Percentiles rank a stretch among this genome's conserved stretches.
phyloP scores from a whole-genome alignment of 30 jellyfish, hydroid and myxozoan genomes.

The Aurelia sp. region DNA sequence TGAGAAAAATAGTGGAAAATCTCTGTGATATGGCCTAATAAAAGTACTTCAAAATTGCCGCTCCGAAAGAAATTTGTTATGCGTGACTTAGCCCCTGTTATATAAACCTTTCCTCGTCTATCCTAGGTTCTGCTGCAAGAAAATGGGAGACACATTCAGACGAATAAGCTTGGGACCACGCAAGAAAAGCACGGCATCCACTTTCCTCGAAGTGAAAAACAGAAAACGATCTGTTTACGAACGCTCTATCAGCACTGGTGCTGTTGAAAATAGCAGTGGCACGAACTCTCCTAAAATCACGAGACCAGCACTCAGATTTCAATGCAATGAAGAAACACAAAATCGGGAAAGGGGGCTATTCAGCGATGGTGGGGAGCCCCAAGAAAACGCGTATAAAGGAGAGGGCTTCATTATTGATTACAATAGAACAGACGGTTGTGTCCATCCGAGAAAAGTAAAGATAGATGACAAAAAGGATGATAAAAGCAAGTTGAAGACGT shows the following conservation, averaged over 20 bases:
- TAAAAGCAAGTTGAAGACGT: background rate
- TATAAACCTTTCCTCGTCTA: too few relatives aligned
- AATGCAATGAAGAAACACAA: background rate
- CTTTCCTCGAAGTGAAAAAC: background rate
- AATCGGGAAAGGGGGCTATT: background rate
- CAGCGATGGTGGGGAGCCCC: too few relatives aligned
- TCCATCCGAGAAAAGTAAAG: background rate
- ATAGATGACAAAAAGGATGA: background rate
- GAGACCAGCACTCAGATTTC: background rate
- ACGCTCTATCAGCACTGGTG: background rate
- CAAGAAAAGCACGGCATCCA: background rate
- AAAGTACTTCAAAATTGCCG: too few relatives aligned
- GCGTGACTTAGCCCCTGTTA: too few relatives aligned
- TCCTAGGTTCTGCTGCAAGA: background rate
- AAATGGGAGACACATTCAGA: conserved; percentile 62
- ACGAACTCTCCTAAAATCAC: background rate
- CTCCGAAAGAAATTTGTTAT: too few relatives aligned
- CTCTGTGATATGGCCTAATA: too few relatives aligned
- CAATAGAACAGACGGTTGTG: background rate
- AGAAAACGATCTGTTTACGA: conserved; percentile 22
- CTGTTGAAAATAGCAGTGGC: background rate
- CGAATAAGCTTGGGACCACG: conserved; percentile 41
- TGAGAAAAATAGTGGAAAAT: too few relatives aligned
- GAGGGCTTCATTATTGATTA: background rate
- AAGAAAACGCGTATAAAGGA: background rate